Base-by-base conservation (phyloP, 1,140 invertebrate genomes). In the Lethrus apterus region DNA sequence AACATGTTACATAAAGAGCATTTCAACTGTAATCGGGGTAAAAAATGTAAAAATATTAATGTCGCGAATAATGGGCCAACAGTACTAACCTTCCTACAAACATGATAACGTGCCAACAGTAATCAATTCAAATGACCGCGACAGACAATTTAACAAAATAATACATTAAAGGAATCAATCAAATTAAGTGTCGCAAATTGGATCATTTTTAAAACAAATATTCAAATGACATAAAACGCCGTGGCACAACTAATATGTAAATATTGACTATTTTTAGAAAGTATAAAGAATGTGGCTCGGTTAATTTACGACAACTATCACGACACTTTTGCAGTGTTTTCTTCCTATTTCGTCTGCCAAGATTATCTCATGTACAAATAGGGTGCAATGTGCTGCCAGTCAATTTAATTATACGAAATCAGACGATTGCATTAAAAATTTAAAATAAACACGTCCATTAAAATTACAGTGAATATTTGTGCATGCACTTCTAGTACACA, bases 91-190 rank as follows among this genome's bases (percentile, higher is more conserved):
- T 23, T 55, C 41, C 49, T 55, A 42, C 51, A 48, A 49, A 55
- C 42, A 45, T 55, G 32, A n/a, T n/a, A n/a, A n/a, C n/a, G 49
- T 29, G 29, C 36, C 19, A 46, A 44, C 26, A 50, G 32, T 50
- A 55, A 50, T 51, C 52, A 51, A 51, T 50, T 55, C 45, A 51
- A 51, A 48, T 55, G 34, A 46, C 43, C 36, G 51, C 43, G 33
- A 52, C 36, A 20, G 23, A 34, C 32, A 34, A 34, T 34, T 34
- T 34, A 34, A 34, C 32, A 34, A 34, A 34, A 34, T 34, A 34
- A 38, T 23, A 38, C 13, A 38, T 17, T 7, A 26, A 26, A 26
- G 24, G 24, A 26, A 26, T 26, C n/a, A n/a, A 26, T 38, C 14
- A 38, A 11, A 19, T 21, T 21, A n/a, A n/a, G n/a, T 23, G 35